phyloP scores from a whole-genome alignment of 2,113 vertebrate genomes.

The Lathamus discolor region DNA sequence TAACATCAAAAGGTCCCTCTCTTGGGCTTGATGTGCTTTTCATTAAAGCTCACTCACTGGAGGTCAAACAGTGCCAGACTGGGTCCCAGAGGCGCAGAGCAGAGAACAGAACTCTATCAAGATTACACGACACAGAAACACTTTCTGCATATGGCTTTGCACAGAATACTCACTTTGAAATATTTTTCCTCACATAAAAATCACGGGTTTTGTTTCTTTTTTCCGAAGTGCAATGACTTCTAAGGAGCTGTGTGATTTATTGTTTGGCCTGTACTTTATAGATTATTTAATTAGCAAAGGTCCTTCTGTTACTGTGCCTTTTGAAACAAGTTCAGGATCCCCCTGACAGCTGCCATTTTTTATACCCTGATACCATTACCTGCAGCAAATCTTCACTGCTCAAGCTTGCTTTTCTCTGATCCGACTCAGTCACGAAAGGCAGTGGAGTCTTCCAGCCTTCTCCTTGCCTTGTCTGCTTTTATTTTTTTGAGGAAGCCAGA shows the following conservation, averaged over 20 bases:
- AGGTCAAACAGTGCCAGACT: neutral
- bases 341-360: slow-evolving; percentile 58
- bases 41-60: slow-evolving; percentile 15
- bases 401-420: slow-evolving; percentile 57
- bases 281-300: slow-evolving; percentile 55
- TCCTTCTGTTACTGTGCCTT: slow-evolving; percentile 19
- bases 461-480: neutral
- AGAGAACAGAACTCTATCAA: slow-evolving; percentile 35
- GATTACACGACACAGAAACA: slow-evolving; percentile 25
- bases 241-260: slow-evolving; percentile 55
- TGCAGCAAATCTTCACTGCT: slow-evolving; percentile 64
- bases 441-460: neutral
- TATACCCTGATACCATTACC: slow-evolving; percentile 54
- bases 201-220: neutral
- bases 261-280: slow-evolving; percentile 20
- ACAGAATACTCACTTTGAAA: slow-evolving; percentile 23
- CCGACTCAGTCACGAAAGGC: slow-evolving; percentile 31
- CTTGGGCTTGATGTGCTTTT: slow-evolving; percentile 31
- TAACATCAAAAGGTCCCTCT: slow-evolving; percentile 1
- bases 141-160: slow-evolving; percentile 34
- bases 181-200: slow-evolving; percentile 33
- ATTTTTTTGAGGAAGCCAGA: slow-evolving; percentile 43
- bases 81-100: neutral
- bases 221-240: neutral
- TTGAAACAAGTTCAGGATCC: slow-evolving; percentile 36